phyloP scores from a whole-genome alignment of 2,113 vertebrate genomes.

The Macquaria ambigua region DNA sequence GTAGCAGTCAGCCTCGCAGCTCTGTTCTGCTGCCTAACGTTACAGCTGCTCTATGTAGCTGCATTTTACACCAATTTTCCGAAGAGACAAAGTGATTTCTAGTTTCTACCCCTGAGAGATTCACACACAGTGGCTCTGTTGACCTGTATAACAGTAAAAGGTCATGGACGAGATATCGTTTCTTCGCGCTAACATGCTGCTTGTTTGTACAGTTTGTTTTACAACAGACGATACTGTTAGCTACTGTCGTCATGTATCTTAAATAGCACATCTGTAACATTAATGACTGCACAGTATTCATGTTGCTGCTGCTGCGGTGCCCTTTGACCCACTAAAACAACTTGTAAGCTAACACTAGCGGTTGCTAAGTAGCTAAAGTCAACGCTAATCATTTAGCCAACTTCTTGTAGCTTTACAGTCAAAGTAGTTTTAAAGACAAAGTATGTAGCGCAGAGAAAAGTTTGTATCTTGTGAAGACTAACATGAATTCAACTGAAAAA shows the following conservation, averaged over 20 bases:
- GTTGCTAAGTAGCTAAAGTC: conserved; percentile 17
- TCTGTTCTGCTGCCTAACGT: not conserved
- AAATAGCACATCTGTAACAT: not conserved
- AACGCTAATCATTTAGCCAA: not conserved
- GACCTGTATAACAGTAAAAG: not conserved
- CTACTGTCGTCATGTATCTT: not conserved
- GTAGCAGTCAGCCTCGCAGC: not conserved
- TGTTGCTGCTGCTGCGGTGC: not conserved
- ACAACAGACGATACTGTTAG: not conserved
- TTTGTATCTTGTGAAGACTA: not conserved
- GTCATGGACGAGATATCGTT: not conserved
- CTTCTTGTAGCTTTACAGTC: no score
- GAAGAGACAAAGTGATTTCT: no score
- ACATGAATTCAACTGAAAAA: not conserved
- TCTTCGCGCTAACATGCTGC: not conserved
- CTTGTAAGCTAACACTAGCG: not conserved
- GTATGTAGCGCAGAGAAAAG: fast-evolving
- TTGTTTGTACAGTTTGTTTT: not conserved
- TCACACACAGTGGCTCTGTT: no score
- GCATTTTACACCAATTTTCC: no score
- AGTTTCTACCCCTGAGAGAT: no score
- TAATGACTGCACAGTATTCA: no score
- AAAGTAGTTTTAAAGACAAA: no score
- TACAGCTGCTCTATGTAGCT: no score
- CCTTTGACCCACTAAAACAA: conserved; percentile 17